phyloP scores from a whole-genome alignment of 2,888 invertebrate species.

The Homarus gammarus region DNA sequence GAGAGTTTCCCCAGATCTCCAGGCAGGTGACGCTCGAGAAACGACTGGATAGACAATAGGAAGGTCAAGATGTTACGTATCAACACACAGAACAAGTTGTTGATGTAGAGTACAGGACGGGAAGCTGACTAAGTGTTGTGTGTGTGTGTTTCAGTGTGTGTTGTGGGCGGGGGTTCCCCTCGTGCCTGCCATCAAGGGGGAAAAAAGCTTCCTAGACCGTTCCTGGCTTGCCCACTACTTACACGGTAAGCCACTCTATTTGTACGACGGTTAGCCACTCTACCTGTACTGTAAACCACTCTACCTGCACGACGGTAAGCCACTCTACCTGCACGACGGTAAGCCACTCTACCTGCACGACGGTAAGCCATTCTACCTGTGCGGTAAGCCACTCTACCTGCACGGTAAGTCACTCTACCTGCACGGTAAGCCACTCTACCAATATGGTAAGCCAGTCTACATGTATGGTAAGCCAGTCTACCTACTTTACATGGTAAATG shows the following conservation, averaged over 20 bases:
- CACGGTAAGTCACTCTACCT: too few relatives aligned
- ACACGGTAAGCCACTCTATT: constrained; percentile 22
- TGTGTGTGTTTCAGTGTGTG: constrained; percentile 48
- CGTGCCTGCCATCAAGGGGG: constrained; percentile 45
- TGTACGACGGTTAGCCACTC: neutral
- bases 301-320: neutral
- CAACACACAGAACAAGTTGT: too few relatives aligned
- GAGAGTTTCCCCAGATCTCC: too few relatives aligned
- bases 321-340: neutral
- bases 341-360: neutral
- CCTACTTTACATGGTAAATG: too few relatives aligned
- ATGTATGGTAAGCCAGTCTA: too few relatives aligned
- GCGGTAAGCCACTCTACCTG: too few relatives aligned
- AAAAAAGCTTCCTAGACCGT: constrained; percentile 60
- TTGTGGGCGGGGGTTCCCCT: constrained; percentile 64
- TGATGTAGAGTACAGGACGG: too few relatives aligned
- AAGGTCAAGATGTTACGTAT: too few relatives aligned
- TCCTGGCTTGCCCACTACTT: constrained; percentile 61
- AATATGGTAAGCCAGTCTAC: too few relatives aligned
- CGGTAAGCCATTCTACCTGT: neutral
- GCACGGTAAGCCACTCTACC: constrained; percentile 31
- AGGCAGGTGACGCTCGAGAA: too few relatives aligned
- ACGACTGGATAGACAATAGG: too few relatives aligned
- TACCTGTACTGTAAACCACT: neutral
- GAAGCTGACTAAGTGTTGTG: too few relatives aligned